These are phyloP conservation scores for Eclectus roratus DNA, from an alignment of 2,113 vertebrate genomes.

Conservation along the genomic window DNA sequence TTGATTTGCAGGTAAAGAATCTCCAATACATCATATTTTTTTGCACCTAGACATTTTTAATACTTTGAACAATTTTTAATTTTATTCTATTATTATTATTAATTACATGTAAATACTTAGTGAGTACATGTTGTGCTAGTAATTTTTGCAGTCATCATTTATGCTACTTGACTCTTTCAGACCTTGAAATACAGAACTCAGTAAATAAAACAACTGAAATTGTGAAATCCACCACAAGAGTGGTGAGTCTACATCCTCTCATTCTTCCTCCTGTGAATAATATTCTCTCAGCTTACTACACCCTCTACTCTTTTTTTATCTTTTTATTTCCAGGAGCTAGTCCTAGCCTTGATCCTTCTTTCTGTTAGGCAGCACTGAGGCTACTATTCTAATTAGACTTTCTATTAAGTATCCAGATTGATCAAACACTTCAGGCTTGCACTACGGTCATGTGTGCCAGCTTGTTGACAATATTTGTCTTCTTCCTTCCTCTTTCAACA, in stretches of 20 bases:
- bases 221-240: background rate
- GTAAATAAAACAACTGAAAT: background rate
- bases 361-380: background rate
- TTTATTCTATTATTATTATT: background rate
- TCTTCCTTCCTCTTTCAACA: background rate
- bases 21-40: background rate
- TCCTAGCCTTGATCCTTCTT: background rate
- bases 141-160: background rate
- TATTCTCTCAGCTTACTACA: background rate
- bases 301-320: background rate
- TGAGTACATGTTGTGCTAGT: rapidly evolving
- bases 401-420: background rate
- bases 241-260: background rate
- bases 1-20: background rate
- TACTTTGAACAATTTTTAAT: background rate
- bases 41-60: background rate
- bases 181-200: background rate
- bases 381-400: background rate
- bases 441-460: background rate
- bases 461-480: background rate
- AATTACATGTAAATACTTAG: background rate
- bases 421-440: background rate
- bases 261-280: background rate
- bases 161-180: background rate
- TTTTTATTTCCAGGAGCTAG: background rate